Conservation (phyloP, 2,113 vertebrate species). For the Bolborhynchus lineola region DNA sequence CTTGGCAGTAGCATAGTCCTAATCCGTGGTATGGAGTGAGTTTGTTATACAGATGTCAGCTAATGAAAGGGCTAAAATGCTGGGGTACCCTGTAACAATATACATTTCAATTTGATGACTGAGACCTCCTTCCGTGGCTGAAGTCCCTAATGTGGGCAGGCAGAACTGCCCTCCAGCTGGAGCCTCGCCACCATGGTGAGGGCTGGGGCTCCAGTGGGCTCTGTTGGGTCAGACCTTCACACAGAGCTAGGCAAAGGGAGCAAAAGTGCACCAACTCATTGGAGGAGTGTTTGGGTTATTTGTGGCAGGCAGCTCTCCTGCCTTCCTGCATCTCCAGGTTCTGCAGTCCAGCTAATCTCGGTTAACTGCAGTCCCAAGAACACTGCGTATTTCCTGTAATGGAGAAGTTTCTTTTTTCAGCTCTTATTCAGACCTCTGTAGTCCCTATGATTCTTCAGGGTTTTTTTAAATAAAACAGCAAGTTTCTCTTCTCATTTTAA, state of each 20-base stretch:
- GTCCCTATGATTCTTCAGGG: not conserved
- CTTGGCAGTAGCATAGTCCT: not conserved
- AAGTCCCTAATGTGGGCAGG: not conserved
- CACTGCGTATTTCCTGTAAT: not conserved
- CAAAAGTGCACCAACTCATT: not conserved
- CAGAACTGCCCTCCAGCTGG: not conserved
- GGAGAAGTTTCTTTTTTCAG: not conserved
- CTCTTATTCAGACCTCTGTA: not conserved
- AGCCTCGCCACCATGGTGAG: accelerated
- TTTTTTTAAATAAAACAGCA: not conserved
- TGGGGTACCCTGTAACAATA: not conserved
- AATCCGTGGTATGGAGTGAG: not conserved
- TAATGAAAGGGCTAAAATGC: not conserved
- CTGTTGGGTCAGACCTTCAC: not conserved
- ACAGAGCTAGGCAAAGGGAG: not conserved
- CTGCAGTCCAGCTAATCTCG: not conserved
- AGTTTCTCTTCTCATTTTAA: not conserved
- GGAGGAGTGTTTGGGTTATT: not conserved
- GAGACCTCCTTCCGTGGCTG: not conserved
- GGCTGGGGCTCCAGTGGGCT: not conserved
- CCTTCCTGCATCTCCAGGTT: not conserved
- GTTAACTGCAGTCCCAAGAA: not conserved
- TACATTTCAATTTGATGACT: not conserved
- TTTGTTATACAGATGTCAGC: not conserved
- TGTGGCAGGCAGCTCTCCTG: not conserved